Evolutionary conservation across 1,140 invertebrate genomes (phyloP).

Genomic region (Euglossa dilemma): DNA sequence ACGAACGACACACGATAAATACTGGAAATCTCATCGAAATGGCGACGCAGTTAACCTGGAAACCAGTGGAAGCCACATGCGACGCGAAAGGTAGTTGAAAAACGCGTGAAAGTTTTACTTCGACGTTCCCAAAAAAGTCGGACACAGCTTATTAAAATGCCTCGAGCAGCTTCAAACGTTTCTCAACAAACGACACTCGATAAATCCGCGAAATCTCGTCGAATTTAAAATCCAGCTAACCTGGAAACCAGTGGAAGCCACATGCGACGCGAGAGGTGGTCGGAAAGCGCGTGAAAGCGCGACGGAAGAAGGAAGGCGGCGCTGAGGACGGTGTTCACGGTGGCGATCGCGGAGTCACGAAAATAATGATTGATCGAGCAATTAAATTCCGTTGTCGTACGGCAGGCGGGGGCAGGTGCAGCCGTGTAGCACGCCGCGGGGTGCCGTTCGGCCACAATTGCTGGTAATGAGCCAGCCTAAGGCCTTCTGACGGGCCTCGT

Average conservation of each 20-base stretch:
- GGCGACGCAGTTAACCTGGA: no score
- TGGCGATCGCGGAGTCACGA: conserved; percentile 60
- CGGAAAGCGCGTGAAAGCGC: not conserved
- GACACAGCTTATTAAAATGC: no score
- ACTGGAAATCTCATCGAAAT: no score
- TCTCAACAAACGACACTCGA: no score
- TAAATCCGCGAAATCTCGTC: no score
- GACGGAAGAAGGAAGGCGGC: not conserved
- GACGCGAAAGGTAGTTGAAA: not conserved
- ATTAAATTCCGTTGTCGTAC: conserved; percentile 81
- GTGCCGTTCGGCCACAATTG: conserved; percentile 79
- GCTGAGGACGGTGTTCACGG: conserved; percentile 46
- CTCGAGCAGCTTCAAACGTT: no score
- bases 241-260: no score
- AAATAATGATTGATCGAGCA: conserved; percentile 81
- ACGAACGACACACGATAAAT: no score
- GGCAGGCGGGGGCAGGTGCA: conserved; percentile 62
- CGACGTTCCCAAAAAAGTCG: no score
- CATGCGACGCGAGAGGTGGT: not conserved
- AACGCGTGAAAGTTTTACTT: not conserved
- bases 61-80: no score
- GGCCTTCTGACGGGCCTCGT: conserved; percentile 71
- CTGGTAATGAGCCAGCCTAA: conserved; percentile 80
- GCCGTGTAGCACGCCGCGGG: conserved; percentile 74
- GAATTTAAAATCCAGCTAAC: no score